Evolutionary conservation across 2,888 invertebrate species (phyloP).

Genomic region (Trachelus tabidus): DNA sequence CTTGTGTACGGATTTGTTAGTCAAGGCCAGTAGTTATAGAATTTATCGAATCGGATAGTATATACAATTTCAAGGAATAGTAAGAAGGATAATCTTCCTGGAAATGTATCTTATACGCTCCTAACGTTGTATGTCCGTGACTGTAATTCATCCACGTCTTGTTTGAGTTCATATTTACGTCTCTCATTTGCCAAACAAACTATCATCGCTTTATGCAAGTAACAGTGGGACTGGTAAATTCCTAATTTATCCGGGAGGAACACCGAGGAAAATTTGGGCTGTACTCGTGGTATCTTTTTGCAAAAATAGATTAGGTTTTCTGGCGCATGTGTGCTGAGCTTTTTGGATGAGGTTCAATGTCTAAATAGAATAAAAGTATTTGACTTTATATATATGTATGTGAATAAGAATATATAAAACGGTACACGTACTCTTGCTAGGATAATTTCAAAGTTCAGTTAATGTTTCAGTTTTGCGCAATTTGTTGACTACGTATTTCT

Average conservation of each 20-base stretch:
- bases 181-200: not conserved
- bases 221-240: not conserved
- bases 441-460: not conserved
- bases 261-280: not conserved
- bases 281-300: not conserved
- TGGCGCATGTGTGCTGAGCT: constrained; percentile 3
- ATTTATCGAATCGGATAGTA: not conserved
- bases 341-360: constrained; percentile 26
- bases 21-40: not conserved
- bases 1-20: not conserved
- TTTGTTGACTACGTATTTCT: not conserved
- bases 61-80: not conserved
- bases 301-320: constrained; percentile 11
- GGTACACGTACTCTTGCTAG: not conserved
- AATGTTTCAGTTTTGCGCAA: not conserved
- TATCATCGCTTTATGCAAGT: not conserved
- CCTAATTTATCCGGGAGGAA: not conserved
- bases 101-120: not conserved
- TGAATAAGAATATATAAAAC: not conserved
- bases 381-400: not conserved
- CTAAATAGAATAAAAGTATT: constrained; percentile 6
- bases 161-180: not conserved
- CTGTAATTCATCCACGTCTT: not conserved
- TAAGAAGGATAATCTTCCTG: not conserved
- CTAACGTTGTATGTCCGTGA: not conserved